Conservation (phyloP, 2,797 vertebrate species). For the Rachycentron canadum region DNA sequence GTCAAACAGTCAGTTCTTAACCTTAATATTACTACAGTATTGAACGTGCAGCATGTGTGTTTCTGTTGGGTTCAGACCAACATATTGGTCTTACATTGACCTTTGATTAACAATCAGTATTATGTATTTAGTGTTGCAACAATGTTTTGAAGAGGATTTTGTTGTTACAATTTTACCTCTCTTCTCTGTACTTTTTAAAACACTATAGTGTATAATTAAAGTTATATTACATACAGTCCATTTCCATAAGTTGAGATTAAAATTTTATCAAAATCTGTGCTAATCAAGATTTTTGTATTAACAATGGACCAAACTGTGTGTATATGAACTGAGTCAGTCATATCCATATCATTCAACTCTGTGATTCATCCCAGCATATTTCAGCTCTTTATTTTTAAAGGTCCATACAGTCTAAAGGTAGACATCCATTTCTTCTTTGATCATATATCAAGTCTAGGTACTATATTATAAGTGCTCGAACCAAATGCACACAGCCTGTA, state of each 20-base stretch:
- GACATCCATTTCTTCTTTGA: no score
- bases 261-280: no score
- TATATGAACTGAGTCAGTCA: no score
- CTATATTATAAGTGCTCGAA: no score
- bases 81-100: not conserved
- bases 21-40: slow-evolving; percentile 17
- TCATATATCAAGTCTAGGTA: no score
- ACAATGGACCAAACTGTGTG: not conserved
- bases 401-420: no score
- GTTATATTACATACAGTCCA: not conserved
- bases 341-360: no score
- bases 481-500: no score
- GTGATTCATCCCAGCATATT: no score
- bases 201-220: not conserved
- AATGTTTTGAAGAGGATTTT: no score
- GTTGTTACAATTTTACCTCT: no score
- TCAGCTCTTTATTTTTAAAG: no score
- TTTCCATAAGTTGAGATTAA: not conserved
- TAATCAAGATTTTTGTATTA: not conserved
- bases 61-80: slow-evolving; percentile 14
- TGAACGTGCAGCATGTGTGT: slow-evolving; percentile 32
- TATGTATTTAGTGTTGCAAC: not conserved
- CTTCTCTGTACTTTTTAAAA: not conserved
- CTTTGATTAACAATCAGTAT: not conserved
- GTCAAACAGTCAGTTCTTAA: slow-evolving; percentile 20